Base-by-base conservation (phyloP, 2,113 vertebrate genomes). In the Xiphophorus maculatus region DNA sequence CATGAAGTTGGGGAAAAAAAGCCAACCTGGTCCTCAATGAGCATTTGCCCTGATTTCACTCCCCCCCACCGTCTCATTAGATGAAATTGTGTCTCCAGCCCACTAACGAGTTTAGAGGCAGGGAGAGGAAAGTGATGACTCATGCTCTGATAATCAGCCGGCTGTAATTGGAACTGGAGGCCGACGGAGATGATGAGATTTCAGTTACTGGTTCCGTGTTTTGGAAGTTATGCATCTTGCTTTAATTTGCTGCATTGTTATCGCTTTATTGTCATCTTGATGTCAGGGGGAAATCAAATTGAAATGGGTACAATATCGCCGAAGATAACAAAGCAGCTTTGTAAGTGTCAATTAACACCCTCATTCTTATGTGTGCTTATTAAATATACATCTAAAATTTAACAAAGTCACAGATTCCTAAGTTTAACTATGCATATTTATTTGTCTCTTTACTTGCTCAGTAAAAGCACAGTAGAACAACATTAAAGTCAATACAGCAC, bases 61-160 rank as follows among this genome's bases (percentile, higher is more conserved):
- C 32, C 32, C 10, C 35, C 29, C 68, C 35, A 33, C 64, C 63
- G 63, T 67, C 69, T 83, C 63, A 64, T 84, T 83, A 17, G 73
- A 74, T 66, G 54, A 67, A 74, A 86, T 22, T 30, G 32, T 71
- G 64, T 72, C 44, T 71, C 40, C 63, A 37, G 64, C 66, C 30
- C 69, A 61, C 69, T 79, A 75, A 83, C 74, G 75, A 73, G 76
- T 64, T 69, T 35, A 28, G 25, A 63, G 44, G 27, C 58, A 37
- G 5, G 3, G 69, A 28, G 32, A 44, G n/a, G 30, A 63, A 70
- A 61, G 33, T 3, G 44, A 63, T 74, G 63, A 80, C 72, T 75
- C 69, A 22, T 32, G 51, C 67, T 28, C 44, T 64, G 61, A 13
- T 73, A 65, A 87, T 37, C 76, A 22, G 70, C 25, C 42, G 13